These are phyloP conservation scores for Erebia palarica DNA, from an alignment of 2,888 invertebrate species.

Conservation along the genomic window DNA sequence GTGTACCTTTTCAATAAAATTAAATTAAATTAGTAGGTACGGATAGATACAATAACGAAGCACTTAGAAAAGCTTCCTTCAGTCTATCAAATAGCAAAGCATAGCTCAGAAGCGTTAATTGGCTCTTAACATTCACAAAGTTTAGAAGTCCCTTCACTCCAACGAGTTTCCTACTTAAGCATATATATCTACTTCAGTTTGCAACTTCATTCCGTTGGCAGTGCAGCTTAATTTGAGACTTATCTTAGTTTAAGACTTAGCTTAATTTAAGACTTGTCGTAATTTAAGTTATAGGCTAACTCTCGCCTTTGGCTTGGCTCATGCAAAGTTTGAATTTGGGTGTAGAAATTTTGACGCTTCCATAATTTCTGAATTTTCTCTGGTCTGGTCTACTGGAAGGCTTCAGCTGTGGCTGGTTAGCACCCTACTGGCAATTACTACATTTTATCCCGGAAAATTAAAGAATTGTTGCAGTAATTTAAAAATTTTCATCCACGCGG, in stretches of 20 bases:
- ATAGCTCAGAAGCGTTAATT: constrained; percentile 27
- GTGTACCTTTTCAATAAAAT: background rate
- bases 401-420: too few species aligned
- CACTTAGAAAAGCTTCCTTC: background rate
- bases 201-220: constrained; percentile 20
- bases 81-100: background rate
- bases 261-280: constrained; percentile 13
- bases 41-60: background rate
- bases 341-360: too few species aligned
- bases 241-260: background rate
- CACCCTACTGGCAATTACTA: too few species aligned
- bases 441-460: too few species aligned
- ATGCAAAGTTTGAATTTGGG: too few species aligned
- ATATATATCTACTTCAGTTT: constrained; percentile 26
- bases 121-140: constrained; percentile 38
- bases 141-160: constrained; percentile 26
- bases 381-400: too few species aligned
- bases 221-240: background rate
- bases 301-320: background rate
- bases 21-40: too few species aligned
- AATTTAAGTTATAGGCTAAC: constrained; percentile 8
- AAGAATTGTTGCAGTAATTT: too few species aligned
- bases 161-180: constrained; percentile 33
- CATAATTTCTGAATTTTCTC: too few species aligned
- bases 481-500: too few species aligned